These are phyloP conservation scores for Tamias sibiricus DNA, from an alignment of 2,113 vertebrate species.

Conservation along the genomic window DNA sequence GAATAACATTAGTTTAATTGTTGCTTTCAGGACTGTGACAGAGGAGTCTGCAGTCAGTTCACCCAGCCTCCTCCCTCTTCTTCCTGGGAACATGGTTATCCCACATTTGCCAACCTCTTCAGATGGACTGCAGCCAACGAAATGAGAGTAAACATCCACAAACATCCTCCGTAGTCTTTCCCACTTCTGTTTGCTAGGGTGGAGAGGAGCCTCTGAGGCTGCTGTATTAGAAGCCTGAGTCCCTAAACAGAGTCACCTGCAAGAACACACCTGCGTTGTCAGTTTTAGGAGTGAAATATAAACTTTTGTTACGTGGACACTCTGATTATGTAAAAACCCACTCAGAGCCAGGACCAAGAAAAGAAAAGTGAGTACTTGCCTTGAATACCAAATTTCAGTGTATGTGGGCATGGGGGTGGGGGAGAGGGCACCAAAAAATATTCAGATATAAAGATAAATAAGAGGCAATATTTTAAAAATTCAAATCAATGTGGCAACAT, in stretches of 20 bases:
- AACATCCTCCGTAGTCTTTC: neutral
- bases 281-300: neutral
- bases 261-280: neutral
- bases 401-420: too few relatives aligned
- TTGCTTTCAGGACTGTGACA: neutral
- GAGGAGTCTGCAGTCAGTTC: neutral
- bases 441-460: neutral
- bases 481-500: neutral
- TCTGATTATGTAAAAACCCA: neutral
- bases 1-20: neutral
- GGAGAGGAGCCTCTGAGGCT: too few relatives aligned
- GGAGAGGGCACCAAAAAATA: neutral
- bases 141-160: accelerated
- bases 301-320: neutral
- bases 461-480: neutral
- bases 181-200: too few relatives aligned
- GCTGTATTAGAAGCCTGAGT: neutral
- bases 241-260: neutral
- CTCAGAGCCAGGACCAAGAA: neutral
- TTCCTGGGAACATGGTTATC: neutral
- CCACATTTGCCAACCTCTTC: neutral
- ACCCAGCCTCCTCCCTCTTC: neutral
- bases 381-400: neutral
- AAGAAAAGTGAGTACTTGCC: neutral
- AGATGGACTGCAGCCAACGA: too few relatives aligned